Base-by-base conservation (phyloP, 2,888 invertebrate genomes). In the Thelaira solivaga region DNA sequence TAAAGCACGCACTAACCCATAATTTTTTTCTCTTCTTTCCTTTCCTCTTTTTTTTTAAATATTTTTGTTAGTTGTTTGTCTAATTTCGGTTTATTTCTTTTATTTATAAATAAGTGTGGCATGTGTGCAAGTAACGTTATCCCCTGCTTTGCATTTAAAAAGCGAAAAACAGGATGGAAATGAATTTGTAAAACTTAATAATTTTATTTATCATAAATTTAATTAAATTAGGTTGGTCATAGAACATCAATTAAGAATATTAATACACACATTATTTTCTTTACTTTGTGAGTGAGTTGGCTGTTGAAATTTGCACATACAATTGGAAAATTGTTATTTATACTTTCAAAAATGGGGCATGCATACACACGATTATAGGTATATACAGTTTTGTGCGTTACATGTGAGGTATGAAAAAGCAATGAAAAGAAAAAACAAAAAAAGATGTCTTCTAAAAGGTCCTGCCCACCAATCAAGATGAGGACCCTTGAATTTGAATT, bases 181-280 rank as follows among this genome's bases (percentile, higher is more conserved):
- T 49, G 31, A 20, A 55, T 22, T 41, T 2, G 24, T 22, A 47
- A 68, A 57, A n/a, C n/a, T 49, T 49, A 41, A 47, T 2, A 49
- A 41, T 29, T 51, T 69, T 29, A 36, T 59, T 59, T 41, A 61
- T 47, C 22, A 24, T 34, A 34, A 55, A 43, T 55, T 55, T 36
- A 41, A 39, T 71, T 71, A 71, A 51, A 61, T 47, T 72, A 11
- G 26, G 34, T 68, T 55, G 55, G 10, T 31, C 31, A 36, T 47
- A 49, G 36, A 53, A 41, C 7, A 29, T 55, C 62, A 43, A 62
- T 62, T 72, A 29, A 20, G 20, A 62, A 47, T 39, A 11, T 47
- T 7, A 31, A 47, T 53, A 26, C 26, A 26, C 26, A n/a, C n/a
- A n/a, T n/a, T n/a, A 24, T 22, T 53, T 41, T 13, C 1, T n/a